Evolutionary conservation across 92 coral and sea anemone genomes (phyloP), one percentile per base, ranked within the genome.

Genomic region (Porites rus): DNA sequence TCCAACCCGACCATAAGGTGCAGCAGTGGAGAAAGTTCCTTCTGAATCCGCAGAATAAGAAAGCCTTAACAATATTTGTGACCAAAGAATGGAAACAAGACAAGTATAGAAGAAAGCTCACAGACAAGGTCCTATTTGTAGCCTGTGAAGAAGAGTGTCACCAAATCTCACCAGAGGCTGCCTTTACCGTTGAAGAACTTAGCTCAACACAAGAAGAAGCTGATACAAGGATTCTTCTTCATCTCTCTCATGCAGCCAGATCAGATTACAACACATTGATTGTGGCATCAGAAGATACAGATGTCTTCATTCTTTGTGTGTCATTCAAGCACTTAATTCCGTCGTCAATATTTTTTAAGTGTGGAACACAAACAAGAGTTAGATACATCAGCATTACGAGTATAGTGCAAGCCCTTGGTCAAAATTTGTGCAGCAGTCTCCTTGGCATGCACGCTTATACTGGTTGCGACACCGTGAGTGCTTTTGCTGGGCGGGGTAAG

Each of bases 391-490:
- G 79, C 56, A 82, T 93, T 74, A 74, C 88, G 18, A 86, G 77
- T 67, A 71, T 89, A 19, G 90, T 77, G 75, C 90, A 71, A 62
- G 86, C 86, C 69, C 38, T 83, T 6, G 98, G 92, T 68, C 28
- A 20, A 52, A 56, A 89, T 9, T 65, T 92, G 58, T 79, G 93
- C 84, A 75, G 52, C 28, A 59, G 78, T 16, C 89, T 92, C 69
- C 73, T 88, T 80, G 92, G 98, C 43, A 18, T 94, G 86, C 95
- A 92, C 72, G 81, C 91, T 50, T 75, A 65, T 69, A n/a, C n/a
- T n/a, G n/a, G n/a, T 60, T 92, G 98, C 77, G 94, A 90, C 68
- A 87, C 92, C 1, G 91, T 89, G 43, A 90, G 95, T 81, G 95
- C 91, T 10, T 92, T 94, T 43, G 89, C 86, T 82, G 94, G 92